Percentiles rank a stretch among this genome's conserved stretches.
These are phyloP conservation scores for Tympanoctomys barrerae DNA, from an alignment of 2,797 vertebrate species.

Conservation along the genomic window DNA sequence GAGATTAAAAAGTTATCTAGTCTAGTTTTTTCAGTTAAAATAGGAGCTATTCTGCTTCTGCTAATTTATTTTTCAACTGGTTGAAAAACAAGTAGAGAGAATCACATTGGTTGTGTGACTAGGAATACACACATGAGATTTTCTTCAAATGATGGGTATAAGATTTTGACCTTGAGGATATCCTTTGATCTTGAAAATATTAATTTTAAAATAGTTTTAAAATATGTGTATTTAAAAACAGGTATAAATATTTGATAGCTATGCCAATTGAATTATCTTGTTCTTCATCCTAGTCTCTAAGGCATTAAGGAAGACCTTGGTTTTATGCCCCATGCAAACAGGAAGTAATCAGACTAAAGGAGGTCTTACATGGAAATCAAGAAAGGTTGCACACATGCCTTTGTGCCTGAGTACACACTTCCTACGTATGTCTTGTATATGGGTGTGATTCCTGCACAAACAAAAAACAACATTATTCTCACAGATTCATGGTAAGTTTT, in stretches of 20 bases:
- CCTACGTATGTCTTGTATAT: background rate
- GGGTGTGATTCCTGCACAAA: background rate
- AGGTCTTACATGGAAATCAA: background rate
- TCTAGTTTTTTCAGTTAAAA: background rate
- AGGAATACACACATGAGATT: background rate
- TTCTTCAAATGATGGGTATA: background rate
- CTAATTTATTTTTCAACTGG: background rate
- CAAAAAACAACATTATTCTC: background rate
- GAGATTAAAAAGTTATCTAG: background rate
- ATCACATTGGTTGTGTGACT: background rate
- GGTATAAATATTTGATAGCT: background rate
- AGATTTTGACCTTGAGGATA: background rate
- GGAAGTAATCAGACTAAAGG: no score
- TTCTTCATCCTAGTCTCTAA: background rate
- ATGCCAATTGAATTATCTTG: background rate
- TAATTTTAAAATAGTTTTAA: background rate
- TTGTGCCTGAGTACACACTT: background rate
- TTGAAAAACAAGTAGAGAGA: background rate
- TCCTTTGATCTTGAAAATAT: background rate
- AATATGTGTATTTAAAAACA: background rate
- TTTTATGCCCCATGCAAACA: background rate
- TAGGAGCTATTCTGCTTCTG: background rate
- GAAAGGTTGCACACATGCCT: accelerated
- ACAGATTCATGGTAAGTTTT: background rate
- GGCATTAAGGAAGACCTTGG: background rate